A percentile compares a stretch with the other conserved stretches of the same genome.
Evolutionary conservation across 1,140 invertebrate species (phyloP).

Genomic region (Ceratoteleas bidentatus): DNA sequence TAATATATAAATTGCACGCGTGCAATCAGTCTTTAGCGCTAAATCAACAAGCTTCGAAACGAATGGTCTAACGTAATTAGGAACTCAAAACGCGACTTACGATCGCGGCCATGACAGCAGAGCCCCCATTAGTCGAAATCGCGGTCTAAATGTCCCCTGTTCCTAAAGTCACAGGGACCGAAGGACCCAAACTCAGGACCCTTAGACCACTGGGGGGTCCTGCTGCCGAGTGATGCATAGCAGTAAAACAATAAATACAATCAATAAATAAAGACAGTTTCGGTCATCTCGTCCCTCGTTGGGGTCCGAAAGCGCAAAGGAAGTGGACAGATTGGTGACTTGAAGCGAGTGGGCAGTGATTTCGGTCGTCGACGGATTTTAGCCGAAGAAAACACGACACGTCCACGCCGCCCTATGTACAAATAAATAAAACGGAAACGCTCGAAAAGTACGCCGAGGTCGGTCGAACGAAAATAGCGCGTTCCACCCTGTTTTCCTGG

Average conservation of each 20-base stretch:
- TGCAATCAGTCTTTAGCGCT: conserved; percentile 78
- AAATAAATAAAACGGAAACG: conserved; percentile 14
- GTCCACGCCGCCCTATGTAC: conserved; percentile 1
- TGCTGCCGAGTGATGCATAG: too few relatives aligned
- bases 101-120: background rate
- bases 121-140: too few relatives aligned
- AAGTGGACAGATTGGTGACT: too few relatives aligned
- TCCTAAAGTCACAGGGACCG: too few relatives aligned
- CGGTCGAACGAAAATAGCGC: conserved; percentile 13
- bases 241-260: too few relatives aligned
- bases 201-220: too few relatives aligned
- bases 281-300: too few relatives aligned
- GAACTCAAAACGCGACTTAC: conserved; percentile 63
- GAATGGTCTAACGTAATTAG: conserved; percentile 69
- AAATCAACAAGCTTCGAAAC: conserved; percentile 72
- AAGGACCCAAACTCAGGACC: too few relatives aligned
- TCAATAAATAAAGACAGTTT: too few relatives aligned
- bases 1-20: conserved; percentile 27
- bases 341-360: too few relatives aligned
- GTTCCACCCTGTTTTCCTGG: conserved; percentile 60
- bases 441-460: conserved; percentile 9
- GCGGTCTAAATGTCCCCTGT: too few relatives aligned
- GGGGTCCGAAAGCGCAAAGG: too few relatives aligned
- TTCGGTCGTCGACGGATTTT: background rate
- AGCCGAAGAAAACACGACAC: background rate